These are phyloP conservation scores for Myotis davidii DNA, from an alignment of 2,113 vertebrate genomes.

Conservation along the genomic window DNA sequence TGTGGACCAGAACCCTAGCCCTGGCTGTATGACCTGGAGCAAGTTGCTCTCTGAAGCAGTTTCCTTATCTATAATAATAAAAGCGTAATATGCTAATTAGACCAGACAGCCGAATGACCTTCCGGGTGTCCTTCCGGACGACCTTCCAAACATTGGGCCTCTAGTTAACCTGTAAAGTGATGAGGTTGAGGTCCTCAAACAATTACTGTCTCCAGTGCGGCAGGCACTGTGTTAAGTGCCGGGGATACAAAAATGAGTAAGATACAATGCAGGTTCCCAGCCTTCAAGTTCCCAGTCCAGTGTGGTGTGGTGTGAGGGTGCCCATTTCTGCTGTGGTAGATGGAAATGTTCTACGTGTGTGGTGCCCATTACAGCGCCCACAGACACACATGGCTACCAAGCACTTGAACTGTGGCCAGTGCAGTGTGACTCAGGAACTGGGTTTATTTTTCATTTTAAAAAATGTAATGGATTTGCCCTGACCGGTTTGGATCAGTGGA, in stretches of 20 bases:
- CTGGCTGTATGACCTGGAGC: not conserved
- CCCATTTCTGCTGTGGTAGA: not conserved
- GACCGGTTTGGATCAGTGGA: too few species aligned
- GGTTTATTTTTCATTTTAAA: not conserved
- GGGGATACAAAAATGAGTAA: not conserved
- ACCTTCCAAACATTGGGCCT: too few species aligned
- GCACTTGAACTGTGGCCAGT: not conserved
- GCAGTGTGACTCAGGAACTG: not conserved
- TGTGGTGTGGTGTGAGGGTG: fast-evolving
- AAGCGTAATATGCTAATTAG: too few species aligned
- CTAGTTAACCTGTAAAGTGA: not conserved
- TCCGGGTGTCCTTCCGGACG: too few species aligned
- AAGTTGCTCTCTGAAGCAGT: not conserved
- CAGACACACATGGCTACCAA: not conserved
- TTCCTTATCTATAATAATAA: not conserved
- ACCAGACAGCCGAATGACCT: too few species aligned
- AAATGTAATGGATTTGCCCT: not conserved
- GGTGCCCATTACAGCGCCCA: not conserved
- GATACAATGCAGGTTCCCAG: not conserved
- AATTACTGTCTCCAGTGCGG: not conserved
- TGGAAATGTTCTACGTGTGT: not conserved
- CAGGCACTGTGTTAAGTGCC: not conserved
- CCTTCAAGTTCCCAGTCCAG: not conserved
- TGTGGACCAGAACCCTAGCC: not conserved
- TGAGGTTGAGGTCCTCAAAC: not conserved